phyloP scores from a whole-genome alignment of 1,140 invertebrate genomes.

The Lasioglossum albipes region DNA sequence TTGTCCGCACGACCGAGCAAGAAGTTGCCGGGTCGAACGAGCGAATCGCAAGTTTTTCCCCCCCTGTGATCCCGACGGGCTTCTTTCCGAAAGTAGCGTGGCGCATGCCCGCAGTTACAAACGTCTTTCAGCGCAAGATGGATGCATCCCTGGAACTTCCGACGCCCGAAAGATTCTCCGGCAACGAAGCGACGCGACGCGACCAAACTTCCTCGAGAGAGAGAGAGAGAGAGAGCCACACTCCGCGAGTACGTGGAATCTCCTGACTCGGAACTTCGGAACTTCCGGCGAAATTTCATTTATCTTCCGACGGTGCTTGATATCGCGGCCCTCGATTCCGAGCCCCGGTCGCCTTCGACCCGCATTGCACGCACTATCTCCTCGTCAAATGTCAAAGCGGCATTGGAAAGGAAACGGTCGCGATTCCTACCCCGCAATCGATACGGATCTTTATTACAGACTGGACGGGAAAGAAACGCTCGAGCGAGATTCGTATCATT shows the following conservation, averaged over 20 bases:
- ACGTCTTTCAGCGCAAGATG: constrained; percentile 15
- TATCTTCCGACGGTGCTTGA: constrained; percentile 1
- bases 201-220: constrained; percentile 6
- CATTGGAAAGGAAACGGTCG: constrained; percentile 65
- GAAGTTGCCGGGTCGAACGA: background rate
- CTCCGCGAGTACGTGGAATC: background rate
- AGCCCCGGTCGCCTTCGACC: background rate
- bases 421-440: background rate
- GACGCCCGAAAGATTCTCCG: background rate
- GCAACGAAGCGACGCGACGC: background rate
- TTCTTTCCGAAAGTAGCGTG: background rate
- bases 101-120: constrained; percentile 9
- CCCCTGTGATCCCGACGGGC: background rate
- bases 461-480: background rate
- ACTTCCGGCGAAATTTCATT: constrained; percentile 27
- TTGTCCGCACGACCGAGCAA: background rate
- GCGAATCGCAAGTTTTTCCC: constrained; percentile 4
- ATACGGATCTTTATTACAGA: too few relatives aligned
- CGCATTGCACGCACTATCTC: constrained; percentile 20
- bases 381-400: constrained; percentile 67
- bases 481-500: background rate
- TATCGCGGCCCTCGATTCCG: background rate
- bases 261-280: background rate
- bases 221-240: background rate
- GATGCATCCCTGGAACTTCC: constrained; percentile 19